Conservation (phyloP, 2,888 invertebrate genomes). For the Synanthedon myopaeformis region DNA sequence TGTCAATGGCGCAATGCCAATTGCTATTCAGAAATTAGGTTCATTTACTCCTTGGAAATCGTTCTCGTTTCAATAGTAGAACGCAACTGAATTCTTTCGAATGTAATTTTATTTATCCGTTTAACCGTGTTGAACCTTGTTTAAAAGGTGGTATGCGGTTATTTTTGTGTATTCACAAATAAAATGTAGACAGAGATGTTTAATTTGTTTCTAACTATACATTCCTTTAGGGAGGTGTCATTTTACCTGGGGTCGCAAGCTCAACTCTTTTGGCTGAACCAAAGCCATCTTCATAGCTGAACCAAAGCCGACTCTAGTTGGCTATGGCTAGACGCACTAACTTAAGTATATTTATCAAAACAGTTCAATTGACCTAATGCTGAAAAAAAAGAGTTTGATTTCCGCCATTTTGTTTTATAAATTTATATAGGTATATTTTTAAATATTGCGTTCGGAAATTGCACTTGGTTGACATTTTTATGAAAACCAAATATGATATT, state of each 20-base stretch:
- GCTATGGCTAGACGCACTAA: too few relatives aligned
- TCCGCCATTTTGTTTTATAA: too few relatives aligned
- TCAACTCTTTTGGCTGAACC: too few relatives aligned
- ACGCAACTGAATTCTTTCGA: slow-evolving; percentile 21
- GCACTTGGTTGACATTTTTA: too few relatives aligned
- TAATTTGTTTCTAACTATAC: slow-evolving; percentile 18
- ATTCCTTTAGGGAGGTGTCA: slow-evolving; percentile 16
- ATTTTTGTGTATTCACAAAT: slow-evolving; percentile 27
- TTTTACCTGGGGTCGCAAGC: slow-evolving; percentile 24
- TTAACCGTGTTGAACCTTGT: slow-evolving; percentile 34
- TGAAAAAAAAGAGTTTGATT: too few relatives aligned
- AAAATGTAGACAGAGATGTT: slow-evolving; percentile 17
- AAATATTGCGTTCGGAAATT: too few relatives aligned
- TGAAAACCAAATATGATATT: too few relatives aligned
- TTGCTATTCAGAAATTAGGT: slow-evolving; percentile 16
- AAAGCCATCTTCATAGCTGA: too few relatives aligned
- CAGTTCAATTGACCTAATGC: too few relatives aligned
- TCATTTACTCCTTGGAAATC: slow-evolving; percentile 17
- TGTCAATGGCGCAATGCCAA: slow-evolving; percentile 31
- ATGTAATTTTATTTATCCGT: slow-evolving; percentile 23
- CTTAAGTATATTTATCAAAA: too few relatives aligned
- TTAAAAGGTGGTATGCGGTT: slow-evolving; percentile 21
- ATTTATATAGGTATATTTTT: too few relatives aligned
- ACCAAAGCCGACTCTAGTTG: too few relatives aligned
- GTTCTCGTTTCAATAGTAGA: slow-evolving; percentile 32